Percentiles rank a stretch among this genome's conserved stretches.
Evolutionary conservation across 2,113 vertebrate genomes (phyloP).

Genomic region (Pelmatolapia mariae): DNA sequence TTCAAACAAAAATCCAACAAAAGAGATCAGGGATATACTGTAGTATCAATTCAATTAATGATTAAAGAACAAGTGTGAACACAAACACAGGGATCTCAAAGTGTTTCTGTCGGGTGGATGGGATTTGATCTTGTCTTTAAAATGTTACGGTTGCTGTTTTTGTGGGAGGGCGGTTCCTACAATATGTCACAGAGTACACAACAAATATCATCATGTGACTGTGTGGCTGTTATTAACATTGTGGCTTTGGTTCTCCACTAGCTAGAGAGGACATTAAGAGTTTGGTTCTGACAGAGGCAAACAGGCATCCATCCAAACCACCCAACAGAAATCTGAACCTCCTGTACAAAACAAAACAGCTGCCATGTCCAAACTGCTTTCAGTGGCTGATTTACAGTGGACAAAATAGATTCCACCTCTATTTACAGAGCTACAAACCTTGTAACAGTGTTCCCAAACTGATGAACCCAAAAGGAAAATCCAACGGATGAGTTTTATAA

Average conservation of each 20-base stretch:
- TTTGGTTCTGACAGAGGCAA: constrained; percentile 3
- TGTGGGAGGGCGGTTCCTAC: not conserved
- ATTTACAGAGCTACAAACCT: constrained; percentile 88
- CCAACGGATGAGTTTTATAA: constrained; percentile 43
- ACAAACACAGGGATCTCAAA: constrained; percentile 44
- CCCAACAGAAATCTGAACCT: constrained; percentile 54
- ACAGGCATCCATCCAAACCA: constrained; percentile 39
- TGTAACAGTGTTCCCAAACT: constrained; percentile 72
- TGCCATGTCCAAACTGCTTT: constrained; percentile 84
- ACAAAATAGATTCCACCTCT: constrained; percentile 77
- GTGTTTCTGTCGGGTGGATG: constrained; percentile 55
- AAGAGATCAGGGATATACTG: constrained; percentile 70
- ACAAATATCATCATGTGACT: constrained; percentile 17
- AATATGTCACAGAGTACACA: constrained; percentile 13
- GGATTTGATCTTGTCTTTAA: constrained; percentile 5
- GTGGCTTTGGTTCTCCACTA: constrained; percentile 63
- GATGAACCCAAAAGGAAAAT: constrained; percentile 48
- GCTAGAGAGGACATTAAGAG: constrained; percentile 15
- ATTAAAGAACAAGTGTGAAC: constrained; percentile 54
- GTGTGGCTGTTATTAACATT: not conserved
- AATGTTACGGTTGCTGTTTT: not conserved
- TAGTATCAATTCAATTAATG: constrained; percentile 44
- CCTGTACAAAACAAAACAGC: constrained; percentile 75
- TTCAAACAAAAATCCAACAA: constrained; percentile 86
- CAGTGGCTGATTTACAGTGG: constrained; percentile 84